These are phyloP conservation scores for Coptodon bakossiorum DNA, from an alignment of 2,113 vertebrate species.

Conservation along the genomic window DNA sequence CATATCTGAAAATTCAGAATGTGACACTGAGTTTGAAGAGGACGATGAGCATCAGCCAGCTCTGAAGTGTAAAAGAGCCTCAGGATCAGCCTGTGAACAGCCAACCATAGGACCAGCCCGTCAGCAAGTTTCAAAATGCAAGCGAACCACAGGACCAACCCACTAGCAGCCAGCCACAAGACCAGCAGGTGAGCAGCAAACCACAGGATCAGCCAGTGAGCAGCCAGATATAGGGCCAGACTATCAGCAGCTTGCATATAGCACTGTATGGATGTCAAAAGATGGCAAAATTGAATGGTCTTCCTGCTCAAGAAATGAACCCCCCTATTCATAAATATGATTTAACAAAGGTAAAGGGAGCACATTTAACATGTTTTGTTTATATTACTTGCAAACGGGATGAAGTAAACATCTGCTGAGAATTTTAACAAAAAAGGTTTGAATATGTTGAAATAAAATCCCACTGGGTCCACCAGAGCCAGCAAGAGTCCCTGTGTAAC, in stretches of 20 bases:
- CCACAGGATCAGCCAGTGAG: not conserved
- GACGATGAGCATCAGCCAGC: not conserved
- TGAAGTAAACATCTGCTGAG: no score
- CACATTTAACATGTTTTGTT: no score
- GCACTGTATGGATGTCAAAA: not conserved
- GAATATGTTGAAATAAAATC: no score
- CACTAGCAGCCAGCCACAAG: not conserved
- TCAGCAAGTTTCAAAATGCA: not conserved
- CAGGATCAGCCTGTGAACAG: not conserved
- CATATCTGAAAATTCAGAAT: not conserved
- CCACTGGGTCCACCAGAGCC: no score
- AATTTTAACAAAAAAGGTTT: no score
- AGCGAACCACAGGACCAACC: not conserved
- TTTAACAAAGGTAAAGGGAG: no score
- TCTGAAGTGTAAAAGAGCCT: not conserved
- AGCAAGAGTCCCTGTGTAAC: no score
- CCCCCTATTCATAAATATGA: not conserved
- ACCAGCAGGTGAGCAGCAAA: not conserved
- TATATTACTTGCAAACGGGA: no score
- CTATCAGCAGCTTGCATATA: not conserved
- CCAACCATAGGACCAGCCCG: not conserved
- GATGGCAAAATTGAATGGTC: not conserved
- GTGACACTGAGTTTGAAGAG: not conserved
- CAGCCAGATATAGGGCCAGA: not conserved
- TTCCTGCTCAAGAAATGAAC: not conserved